A percentile compares a stretch with the other conserved stretches of the same genome.
Evolutionary conservation across 2,888 invertebrate species (phyloP).

Genomic region (Stictocephala bisonia): DNA sequence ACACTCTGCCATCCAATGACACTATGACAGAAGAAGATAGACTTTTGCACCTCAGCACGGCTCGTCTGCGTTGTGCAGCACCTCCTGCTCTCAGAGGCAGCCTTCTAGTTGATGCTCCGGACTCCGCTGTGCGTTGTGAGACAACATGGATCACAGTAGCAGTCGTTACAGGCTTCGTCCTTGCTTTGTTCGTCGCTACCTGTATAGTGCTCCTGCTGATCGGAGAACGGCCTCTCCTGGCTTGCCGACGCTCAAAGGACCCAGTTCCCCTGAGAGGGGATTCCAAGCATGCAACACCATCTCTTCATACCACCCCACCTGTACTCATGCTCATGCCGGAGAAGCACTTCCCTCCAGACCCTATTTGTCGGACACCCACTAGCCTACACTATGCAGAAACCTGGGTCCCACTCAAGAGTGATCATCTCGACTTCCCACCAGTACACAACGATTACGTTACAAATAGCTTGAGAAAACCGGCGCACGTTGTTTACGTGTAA

Average conservation of each 20-base stretch:
- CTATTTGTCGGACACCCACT: conserved; percentile 40
- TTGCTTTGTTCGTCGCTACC: conserved; percentile 64
- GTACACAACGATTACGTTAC: conserved; percentile 53
- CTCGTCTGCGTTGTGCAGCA: conserved; percentile 70
- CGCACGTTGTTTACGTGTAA: conserved; percentile 72
- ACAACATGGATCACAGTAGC: conserved; percentile 64
- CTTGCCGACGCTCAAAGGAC: conserved; percentile 47
- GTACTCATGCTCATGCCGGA: conserved; percentile 56
- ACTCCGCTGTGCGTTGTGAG: conserved; percentile 69
- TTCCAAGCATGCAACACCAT: conserved; percentile 49
- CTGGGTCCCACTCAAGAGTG: conserved; percentile 48
- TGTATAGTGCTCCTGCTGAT: conserved; percentile 64
- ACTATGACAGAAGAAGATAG: conserved; percentile 47
- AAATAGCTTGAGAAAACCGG: conserved; percentile 68
- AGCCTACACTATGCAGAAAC: conserved; percentile 53
- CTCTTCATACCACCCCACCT: conserved; percentile 49
- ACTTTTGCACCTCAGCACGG: conserved; percentile 66
- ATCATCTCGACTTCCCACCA: conserved; percentile 43
- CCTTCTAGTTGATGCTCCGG: conserved; percentile 70
- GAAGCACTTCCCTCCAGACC: conserved; percentile 50
- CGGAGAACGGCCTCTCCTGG: conserved; percentile 61
- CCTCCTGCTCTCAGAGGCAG: conserved; percentile 70
- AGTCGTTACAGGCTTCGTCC: conserved; percentile 63
- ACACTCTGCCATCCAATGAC: conserved; percentile 49
- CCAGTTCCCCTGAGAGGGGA: conserved; percentile 49